These are phyloP conservation scores for Zele albiditarsus DNA, from an alignment of 2,888 invertebrate species.

Conservation along the genomic window DNA sequence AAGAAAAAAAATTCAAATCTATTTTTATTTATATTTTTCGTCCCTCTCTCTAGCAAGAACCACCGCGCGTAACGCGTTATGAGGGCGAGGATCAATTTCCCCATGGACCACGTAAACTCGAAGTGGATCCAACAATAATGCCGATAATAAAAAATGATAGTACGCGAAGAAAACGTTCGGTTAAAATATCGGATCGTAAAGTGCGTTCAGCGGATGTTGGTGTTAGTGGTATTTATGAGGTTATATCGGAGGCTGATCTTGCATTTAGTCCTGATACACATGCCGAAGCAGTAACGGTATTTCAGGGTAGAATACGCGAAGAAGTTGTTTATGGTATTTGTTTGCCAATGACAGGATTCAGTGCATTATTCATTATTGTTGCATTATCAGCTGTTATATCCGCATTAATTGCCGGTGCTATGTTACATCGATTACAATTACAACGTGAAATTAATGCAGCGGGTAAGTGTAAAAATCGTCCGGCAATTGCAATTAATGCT, in stretches of 20 bases:
- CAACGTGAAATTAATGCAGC: conserved; percentile 80
- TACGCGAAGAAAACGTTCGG: conserved; percentile 78
- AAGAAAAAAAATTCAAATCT: neutral
- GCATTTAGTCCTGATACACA: conserved; percentile 89
- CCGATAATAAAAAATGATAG: conserved; percentile 53
- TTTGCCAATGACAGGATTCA: conserved; percentile 91
- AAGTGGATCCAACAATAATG: conserved; percentile 73
- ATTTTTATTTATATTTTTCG: neutral
- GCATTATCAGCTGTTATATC: conserved; percentile 91
- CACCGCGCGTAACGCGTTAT: conserved; percentile 74
- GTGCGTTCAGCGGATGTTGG: conserved; percentile 90
- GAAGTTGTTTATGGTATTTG: conserved; percentile 94
- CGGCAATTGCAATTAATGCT: conserved; percentile 55
- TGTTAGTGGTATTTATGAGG: conserved; percentile 91
- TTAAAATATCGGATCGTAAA: conserved; percentile 81
- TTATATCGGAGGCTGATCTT: conserved; percentile 92
- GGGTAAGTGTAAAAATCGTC: conserved; percentile 61
- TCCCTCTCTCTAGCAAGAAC: conserved; percentile 60
- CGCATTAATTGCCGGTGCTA: conserved; percentile 87
- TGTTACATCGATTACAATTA: conserved; percentile 85
- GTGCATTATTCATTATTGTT: conserved; percentile 89
- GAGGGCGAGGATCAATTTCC: conserved; percentile 81
- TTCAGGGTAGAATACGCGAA: conserved; percentile 89
- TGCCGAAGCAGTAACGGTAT: conserved; percentile 88
- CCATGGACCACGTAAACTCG: conserved; percentile 84